A percentile compares a stretch with the other conserved stretches of the same genome.
phyloP scores from a whole-genome alignment of 1,140 invertebrate genomes.

The Listronotus oregonensis region DNA sequence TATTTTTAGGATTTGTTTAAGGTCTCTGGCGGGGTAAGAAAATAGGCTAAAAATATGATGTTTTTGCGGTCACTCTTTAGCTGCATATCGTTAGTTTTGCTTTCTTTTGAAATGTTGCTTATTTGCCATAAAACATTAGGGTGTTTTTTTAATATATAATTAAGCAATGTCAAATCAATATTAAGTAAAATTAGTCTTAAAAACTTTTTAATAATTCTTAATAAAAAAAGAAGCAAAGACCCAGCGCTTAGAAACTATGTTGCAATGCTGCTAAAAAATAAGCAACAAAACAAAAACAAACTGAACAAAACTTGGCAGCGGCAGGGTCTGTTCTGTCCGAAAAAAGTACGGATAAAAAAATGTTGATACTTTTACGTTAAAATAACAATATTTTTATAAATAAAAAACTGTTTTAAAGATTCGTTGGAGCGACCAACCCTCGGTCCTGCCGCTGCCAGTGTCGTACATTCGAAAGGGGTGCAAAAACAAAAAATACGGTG shows the following conservation, averaged over 20 bases:
- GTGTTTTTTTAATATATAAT: no score
- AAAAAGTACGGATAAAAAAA: constrained; percentile 53
- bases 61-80: no score
- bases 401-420: background rate
- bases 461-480: constrained; percentile 30
- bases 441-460: constrained; percentile 52
- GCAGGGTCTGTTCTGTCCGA: constrained; percentile 66
- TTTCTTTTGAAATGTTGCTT: no score
- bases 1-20: no score
- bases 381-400: background rate
- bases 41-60: no score
- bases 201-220: no score
- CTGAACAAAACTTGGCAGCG: constrained; percentile 55
- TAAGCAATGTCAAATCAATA: no score
- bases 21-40: no score
- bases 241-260: background rate
- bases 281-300: constrained; percentile 9
- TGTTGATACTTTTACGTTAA: background rate
- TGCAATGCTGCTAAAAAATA: background rate
- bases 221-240: background rate
- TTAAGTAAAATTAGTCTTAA: no score
- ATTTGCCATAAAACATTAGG: no score
- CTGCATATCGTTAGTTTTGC: no score
- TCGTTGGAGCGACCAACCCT: constrained; percentile 44
- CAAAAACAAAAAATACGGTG: constrained; percentile 20